Base-by-base conservation (phyloP, 2,113 vertebrate genomes). In the Herpailurus yagouaroundi region DNA sequence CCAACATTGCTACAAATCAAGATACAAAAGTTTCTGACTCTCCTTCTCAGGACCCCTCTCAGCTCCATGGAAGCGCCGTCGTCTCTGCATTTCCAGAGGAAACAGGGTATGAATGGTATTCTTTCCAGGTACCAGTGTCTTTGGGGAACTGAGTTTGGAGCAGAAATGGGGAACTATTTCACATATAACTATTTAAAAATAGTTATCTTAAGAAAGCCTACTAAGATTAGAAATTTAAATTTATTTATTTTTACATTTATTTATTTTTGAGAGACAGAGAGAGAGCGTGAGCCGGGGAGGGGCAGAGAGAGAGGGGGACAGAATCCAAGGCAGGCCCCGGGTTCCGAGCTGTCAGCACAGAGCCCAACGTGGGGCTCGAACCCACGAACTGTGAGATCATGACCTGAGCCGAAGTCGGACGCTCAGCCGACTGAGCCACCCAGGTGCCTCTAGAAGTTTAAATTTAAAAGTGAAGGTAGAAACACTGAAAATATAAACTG, bases 71-170 rank as follows among this genome's bases (percentile, higher is more conserved):
- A 66, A 98, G 98, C 69, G 74, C 97, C 81, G 95, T 98, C 27
- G 95, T 98, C 27, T 99, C 99, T 87, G 98, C 98, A 7, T 99
- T 99, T 95, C 99, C 99, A 50, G 99, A 99, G 69, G 99, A 99
- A 97, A 98, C 98, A 96, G 99, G 99, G 99, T 99, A 99, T 21
- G 92, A 5, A 0, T 69, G 31, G 4, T 19, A 3, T n/a, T 63
- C 81, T 79, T 69, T 90, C 48, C n/a, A 57, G 77, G 52, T 71
- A 33, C 27, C 8, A 36, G 13, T 33, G 14, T 64, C 86, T 73
- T 94, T 55, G 41, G 63, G 91, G 86, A 88, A 63, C 19, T 71
- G 55, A 74, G 33, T 90, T 84, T 48, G 9, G 57, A 83, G 50
- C n/a, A 73, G 57, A 64, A 29, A 52, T 88, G 29, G 83, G 71